These are phyloP conservation scores for Zaprionus ghesquierei DNA, from an alignment of 1,140 invertebrate genomes.

Conservation along the genomic window DNA sequence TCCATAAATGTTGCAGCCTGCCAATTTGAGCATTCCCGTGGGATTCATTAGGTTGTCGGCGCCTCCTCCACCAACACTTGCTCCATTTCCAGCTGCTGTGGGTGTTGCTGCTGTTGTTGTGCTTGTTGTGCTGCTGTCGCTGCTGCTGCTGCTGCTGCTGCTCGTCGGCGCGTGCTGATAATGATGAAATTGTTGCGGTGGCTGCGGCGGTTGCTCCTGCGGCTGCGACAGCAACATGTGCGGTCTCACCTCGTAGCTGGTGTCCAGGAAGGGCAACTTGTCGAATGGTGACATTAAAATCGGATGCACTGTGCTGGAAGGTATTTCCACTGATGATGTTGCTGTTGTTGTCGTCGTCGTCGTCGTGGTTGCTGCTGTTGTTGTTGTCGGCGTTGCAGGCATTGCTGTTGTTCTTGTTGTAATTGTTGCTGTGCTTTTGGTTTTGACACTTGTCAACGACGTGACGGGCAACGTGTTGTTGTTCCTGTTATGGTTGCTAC, in stretches of 20 bases:
- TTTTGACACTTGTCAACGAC: constrained; percentile 24
- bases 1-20: constrained; percentile 96
- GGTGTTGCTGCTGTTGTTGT: too few species aligned
- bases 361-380: constrained; percentile 20
- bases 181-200: constrained; percentile 67
- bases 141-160: constrained; percentile 25
- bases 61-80: neutral
- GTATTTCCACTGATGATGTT: constrained; percentile 18
- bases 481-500: constrained; percentile 33
- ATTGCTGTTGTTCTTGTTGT: constrained; percentile 29
- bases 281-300: constrained; percentile 80
- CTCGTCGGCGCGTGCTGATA: constrained; percentile 63
- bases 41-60: constrained; percentile 62
- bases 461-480: constrained; percentile 17
- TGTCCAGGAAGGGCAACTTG: constrained; percentile 80
- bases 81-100: neutral
- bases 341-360: constrained; percentile 8
- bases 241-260: constrained; percentile 77
- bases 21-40: constrained; percentile 88
- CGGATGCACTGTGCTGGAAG: constrained; percentile 61
- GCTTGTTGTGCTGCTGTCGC: neutral
- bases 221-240: constrained; percentile 53
- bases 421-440: constrained; percentile 48
- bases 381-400: constrained; percentile 1
- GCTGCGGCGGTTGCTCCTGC: constrained; percentile 42